These are phyloP conservation scores for Alosa sapidissima DNA, from an alignment of 2,797 vertebrate genomes.

Conservation along the genomic window DNA sequence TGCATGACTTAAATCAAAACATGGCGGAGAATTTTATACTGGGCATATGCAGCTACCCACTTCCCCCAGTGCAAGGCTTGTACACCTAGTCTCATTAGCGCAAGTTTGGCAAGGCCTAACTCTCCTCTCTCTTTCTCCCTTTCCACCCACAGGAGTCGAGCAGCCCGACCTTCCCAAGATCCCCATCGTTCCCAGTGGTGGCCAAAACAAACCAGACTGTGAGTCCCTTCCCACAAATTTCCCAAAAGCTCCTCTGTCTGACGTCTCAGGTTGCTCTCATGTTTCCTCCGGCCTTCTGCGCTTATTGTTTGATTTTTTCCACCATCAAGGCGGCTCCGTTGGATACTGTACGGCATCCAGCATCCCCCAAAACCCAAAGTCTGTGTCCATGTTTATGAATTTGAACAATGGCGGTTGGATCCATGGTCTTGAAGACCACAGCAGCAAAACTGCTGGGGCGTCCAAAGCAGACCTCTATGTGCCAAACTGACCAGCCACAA, in stretches of 20 bases:
- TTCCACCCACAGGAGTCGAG: constrained; percentile 73
- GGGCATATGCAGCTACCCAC: neutral
- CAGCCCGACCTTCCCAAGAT: constrained; percentile 71
- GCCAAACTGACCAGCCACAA: neutral
- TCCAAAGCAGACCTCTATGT: neutral
- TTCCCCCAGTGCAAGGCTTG: neutral
- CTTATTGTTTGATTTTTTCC: neutral
- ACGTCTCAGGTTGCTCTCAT: neutral
- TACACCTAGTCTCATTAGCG: neutral
- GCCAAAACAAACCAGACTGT: constrained; percentile 77
- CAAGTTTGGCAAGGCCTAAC: neutral
- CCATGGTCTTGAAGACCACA: neutral
- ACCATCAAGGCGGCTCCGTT: neutral
- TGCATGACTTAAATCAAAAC: neutral
- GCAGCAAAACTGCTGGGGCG: neutral
- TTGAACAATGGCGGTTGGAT: neutral
- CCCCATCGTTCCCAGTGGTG: constrained; percentile 15
- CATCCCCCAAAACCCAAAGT: neutral
- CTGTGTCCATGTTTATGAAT: neutral
- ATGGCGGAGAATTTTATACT: neutral
- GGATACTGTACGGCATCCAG: neutral
- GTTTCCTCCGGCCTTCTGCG: neutral
- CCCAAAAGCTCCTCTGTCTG: neutral
- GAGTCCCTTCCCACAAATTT: constrained; percentile 20
- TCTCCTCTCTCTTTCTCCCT: constrained; percentile 33